Percentiles rank a stretch among this genome's conserved stretches.
phyloP scores from a whole-genome alignment of 2,888 invertebrate species.

The Sinotaia quadrata region DNA sequence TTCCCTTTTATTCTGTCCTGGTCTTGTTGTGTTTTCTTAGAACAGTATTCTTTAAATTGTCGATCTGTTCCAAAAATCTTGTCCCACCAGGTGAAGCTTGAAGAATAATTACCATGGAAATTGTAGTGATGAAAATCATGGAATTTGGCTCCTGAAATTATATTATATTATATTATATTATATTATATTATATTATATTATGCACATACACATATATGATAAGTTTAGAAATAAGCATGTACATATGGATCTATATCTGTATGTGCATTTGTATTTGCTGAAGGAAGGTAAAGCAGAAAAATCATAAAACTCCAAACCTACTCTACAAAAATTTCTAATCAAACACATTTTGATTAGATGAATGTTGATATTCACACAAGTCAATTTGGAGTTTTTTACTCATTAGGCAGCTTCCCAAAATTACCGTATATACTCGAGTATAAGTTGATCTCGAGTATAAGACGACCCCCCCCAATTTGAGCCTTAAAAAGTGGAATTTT shows the following conservation, averaged over 20 bases:
- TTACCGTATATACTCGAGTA: too few relatives aligned
- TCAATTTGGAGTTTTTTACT: too few relatives aligned
- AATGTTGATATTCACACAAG: too few relatives aligned
- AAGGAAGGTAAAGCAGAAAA: too few relatives aligned
- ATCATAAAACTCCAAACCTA: too few relatives aligned
- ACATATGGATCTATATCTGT: not conserved
- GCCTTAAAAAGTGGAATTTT: too few relatives aligned
- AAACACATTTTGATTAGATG: too few relatives aligned
- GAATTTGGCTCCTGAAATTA: constrained; percentile 57
- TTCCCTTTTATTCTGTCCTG: too few relatives aligned
- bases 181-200: not conserved
- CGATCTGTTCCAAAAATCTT: constrained; percentile 61
- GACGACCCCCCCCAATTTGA: too few relatives aligned
- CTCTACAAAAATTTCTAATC: too few relatives aligned
- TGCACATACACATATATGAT: not conserved
- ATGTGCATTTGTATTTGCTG: not conserved
- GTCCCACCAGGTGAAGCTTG: constrained; percentile 68
- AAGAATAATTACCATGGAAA: constrained; percentile 66
- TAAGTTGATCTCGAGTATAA: too few relatives aligned
- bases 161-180: not conserved
- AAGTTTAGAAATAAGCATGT: not conserved
- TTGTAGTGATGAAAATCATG: constrained; percentile 69
- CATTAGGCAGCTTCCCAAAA: too few relatives aligned
- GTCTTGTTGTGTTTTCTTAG: constrained; percentile 33
- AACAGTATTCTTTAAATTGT: constrained; percentile 56